These are phyloP conservation scores for Echinops telfairi DNA, from an alignment of 2,113 vertebrate species.

Conservation along the genomic window DNA sequence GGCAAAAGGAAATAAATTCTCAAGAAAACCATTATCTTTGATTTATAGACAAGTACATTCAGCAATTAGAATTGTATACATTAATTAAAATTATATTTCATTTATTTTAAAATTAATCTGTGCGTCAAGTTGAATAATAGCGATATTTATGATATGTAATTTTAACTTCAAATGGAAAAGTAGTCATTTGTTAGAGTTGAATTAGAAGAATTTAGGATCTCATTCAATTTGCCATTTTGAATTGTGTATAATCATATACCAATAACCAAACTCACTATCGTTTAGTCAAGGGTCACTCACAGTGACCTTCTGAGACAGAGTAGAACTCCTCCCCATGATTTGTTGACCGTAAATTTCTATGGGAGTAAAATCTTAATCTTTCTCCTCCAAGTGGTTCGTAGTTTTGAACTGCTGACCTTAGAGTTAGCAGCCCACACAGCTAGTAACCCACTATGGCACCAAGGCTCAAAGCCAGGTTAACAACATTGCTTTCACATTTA, in stretches of 20 bases:
- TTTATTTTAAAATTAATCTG: constrained; percentile 47
- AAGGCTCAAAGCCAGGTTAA: no score
- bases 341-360: no score
- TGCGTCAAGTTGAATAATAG: neutral
- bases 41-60: neutral
- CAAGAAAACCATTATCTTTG: neutral
- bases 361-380: no score
- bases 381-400: no score
- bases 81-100: constrained; percentile 24
- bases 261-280: no score
- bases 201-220: neutral
- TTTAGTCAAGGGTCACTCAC: neutral
- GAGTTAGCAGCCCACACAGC: no score
- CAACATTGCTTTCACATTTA: no score
- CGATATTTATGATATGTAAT: constrained; percentile 30
- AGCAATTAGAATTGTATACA: no score
- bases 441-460: no score
- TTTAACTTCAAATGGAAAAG: constrained; percentile 10
- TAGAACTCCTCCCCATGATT: no score
- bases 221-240: neutral
- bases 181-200: neutral
- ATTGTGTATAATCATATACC: neutral
- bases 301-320: neutral
- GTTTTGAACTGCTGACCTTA: no score
- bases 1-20: neutral